Conservation (phyloP, 2,113 vertebrate genomes). For the Myrmophylax atrothorax region DNA sequence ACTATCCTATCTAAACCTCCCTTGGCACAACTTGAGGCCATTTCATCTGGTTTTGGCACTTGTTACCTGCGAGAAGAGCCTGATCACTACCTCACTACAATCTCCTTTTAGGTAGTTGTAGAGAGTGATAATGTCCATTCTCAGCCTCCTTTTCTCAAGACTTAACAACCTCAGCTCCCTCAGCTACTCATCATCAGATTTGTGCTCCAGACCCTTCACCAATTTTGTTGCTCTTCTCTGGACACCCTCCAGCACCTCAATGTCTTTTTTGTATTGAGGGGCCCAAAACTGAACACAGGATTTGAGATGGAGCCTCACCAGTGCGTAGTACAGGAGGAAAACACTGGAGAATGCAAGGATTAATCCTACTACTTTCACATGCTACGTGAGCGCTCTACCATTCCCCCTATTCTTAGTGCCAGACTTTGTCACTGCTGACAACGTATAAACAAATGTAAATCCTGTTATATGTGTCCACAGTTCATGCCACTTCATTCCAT, state of each 20-base stretch:
- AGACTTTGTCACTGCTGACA: neutral
- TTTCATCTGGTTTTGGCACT: neutral
- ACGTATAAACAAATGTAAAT: neutral
- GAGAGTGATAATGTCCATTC: neutral
- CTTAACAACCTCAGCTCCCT: neutral
- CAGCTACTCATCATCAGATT: rapidly evolving
- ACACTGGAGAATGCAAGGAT: slow-evolving; percentile 65
- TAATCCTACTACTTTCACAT: slow-evolving; percentile 63
- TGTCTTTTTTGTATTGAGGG: neutral
- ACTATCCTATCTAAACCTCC: neutral
- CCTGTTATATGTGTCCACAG: neutral
- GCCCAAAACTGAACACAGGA: neutral
- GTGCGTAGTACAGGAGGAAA: neutral
- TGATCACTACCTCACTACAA: rapidly evolving
- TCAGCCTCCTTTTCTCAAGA: neutral
- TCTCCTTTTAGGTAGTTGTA: neutral
- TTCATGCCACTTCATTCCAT: neutral
- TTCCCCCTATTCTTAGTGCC: neutral
- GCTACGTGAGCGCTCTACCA: slow-evolving; percentile 65
- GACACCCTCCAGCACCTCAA: neutral
- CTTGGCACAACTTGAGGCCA: neutral
- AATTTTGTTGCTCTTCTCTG: neutral
- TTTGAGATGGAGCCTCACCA: neutral
- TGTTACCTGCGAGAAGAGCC: neutral
- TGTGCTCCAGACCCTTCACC: rapidly evolving